These are phyloP conservation scores for Bombyx huttoni DNA, from an alignment of 2,888 invertebrate species.

Conservation along the genomic window DNA sequence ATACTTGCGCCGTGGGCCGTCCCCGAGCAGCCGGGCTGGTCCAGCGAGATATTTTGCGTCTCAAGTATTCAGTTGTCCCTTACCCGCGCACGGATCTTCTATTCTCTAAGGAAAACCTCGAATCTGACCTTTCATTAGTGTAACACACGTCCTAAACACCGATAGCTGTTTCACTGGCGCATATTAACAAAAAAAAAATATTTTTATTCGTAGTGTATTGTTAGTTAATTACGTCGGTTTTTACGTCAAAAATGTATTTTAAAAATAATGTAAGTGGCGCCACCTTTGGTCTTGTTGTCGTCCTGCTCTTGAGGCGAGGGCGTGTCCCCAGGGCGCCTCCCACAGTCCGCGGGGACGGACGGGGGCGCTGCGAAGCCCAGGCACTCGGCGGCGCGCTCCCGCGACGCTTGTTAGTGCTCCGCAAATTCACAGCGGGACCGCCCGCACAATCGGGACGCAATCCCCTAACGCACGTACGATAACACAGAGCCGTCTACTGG, in stretches of 20 bases:
- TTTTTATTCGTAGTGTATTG: background rate
- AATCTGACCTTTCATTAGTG: constrained; percentile 37
- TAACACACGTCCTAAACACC: constrained; percentile 22
- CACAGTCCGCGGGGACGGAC: constrained; percentile 68
- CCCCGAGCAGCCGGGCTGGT: constrained; percentile 45
- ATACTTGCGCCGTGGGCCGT: constrained; percentile 55
- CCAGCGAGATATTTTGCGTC: constrained; percentile 55
- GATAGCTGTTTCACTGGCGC: constrained; percentile 8
- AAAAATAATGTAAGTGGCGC: constrained; percentile 42
- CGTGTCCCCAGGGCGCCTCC: constrained; percentile 70
- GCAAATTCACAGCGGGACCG: constrained; percentile 72
- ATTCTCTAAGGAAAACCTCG: constrained; percentile 56
- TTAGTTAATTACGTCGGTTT: constrained; percentile 5
- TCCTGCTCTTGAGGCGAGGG: constrained; percentile 72
- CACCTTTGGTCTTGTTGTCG: constrained; percentile 45
- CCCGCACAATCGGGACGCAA: constrained; percentile 67
- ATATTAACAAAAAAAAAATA: no score
- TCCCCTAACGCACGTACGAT: constrained; percentile 66
- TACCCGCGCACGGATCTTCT: constrained; percentile 34
- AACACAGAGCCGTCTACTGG: constrained; percentile 60
- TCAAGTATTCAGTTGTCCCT: constrained; percentile 50
- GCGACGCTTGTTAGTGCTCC: constrained; percentile 72
- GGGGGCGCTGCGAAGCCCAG: constrained; percentile 68
- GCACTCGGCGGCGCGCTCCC: constrained; percentile 66
- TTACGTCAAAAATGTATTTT: constrained; percentile 12